These are phyloP conservation scores for Drosophila nr. medialis DNA, from an alignment of 2,888 invertebrate species.

Conservation along the genomic window DNA sequence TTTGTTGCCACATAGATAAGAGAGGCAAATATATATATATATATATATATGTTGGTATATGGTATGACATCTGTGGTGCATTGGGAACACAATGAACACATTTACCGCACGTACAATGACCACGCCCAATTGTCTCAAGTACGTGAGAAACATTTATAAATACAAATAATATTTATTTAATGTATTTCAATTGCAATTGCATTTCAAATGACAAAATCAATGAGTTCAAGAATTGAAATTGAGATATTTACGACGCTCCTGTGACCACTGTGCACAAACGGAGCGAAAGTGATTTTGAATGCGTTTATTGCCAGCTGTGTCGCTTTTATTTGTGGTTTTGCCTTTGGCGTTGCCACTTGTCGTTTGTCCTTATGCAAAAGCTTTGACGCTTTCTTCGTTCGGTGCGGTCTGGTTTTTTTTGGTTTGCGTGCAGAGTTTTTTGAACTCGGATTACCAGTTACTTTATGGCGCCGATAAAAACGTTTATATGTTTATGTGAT, in stretches of 20 bases:
- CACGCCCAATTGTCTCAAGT: constrained; percentile 7
- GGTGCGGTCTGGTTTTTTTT: constrained; percentile 1
- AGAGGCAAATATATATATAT: not conserved
- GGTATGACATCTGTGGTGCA: constrained; percentile 43
- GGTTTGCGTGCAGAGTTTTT: constrained; percentile 61
- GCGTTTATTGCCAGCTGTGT: constrained; percentile 51
- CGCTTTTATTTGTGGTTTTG: constrained; percentile 2
- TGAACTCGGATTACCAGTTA: constrained; percentile 71
- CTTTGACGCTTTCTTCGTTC: constrained; percentile 49
- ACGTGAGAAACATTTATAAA: constrained; percentile 28
- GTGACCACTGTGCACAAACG: constrained; percentile 42
- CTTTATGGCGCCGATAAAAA: constrained; percentile 61
- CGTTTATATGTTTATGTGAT: constrained; percentile 9
- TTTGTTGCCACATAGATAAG: constrained; percentile 25
- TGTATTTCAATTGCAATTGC: not conserved
- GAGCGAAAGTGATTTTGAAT: constrained; percentile 61
- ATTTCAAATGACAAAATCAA: not conserved
- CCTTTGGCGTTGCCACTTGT: constrained; percentile 46
- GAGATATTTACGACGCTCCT: not conserved
- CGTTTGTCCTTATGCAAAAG: constrained; percentile 61
- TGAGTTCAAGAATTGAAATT: not conserved
- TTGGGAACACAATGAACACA: constrained; percentile 24
- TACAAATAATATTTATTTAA: not conserved
- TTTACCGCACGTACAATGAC: constrained; percentile 27
- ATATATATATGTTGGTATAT: not conserved